Evolutionary conservation across 2,797 vertebrate species (phyloP), one percentile per base, ranked within the genome.

Genomic region (Silurus aristotelis): DNA sequence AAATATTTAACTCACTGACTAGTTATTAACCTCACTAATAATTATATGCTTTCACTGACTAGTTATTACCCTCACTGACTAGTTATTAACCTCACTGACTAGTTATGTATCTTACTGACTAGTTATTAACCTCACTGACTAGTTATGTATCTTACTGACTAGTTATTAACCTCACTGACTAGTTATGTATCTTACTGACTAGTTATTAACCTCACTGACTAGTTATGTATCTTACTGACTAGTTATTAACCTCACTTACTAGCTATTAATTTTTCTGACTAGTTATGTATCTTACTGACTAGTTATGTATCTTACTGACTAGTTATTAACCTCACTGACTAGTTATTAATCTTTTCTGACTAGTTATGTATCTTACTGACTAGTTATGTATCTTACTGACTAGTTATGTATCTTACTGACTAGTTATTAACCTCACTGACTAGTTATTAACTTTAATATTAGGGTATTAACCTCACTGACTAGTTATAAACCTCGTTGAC

Each of bases 41-140:
- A 31, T 31, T 31, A 2, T 3, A 31, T 31, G 3, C 31, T 31
- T 31, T 31, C 0, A 31, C 1, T 12, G 0, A 25, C 1, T 0
- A 17, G 4, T 27, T 19, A 60, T 31, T 19, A 60, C 0, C 17
- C 1, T 60, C 20, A 60, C 58, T 60, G 58, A 1, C 4, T 5
- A 5, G 58, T 60, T 60, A 60, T 20, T 63, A n/a, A 63, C 20
- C 0, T 61, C 31, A 61, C 15, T 63, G 20, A 9, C 2, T 6
- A 13, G 8, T 64, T 64, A 64, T 64, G 13, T 1, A 64, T n/a
- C 0, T 4, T 64, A n/a, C 7, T 64, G 58, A 1, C 4, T 5
- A 5, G 58, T 60, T 60, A 60, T 20, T 63, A 63, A 63, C 20
- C 0, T 63, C 31, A 63, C 15, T 63, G 61, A 2, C 48, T 10